Base-by-base conservation (phyloP, 2,888 invertebrate genomes). In the Diarsia brunnea region DNA sequence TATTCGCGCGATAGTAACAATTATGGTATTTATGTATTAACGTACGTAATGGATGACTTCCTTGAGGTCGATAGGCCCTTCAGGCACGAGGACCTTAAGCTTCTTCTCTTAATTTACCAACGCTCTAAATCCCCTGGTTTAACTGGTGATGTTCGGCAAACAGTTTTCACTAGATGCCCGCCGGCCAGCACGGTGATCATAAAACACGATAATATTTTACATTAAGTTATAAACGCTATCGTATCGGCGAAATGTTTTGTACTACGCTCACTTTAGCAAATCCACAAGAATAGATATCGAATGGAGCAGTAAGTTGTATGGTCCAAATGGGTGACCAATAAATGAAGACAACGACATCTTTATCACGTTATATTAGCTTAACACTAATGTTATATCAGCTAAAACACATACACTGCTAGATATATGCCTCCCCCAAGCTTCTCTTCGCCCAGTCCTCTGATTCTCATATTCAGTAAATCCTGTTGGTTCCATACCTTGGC, bases 141-240 rank as follows among this genome's bases (percentile, higher is more conserved):
- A 38, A 16, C 8, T 61, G 10, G 14, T 4, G 53, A 19, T 1
- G 16, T 27, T 19, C 10, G 19, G 10, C 61, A 38, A 21, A 0
- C 14, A 43, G 43, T 63, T 49, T 38, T 49, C 24, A 49, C n/a
- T n/a, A 53, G n/a, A 43, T 19, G 27, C 8, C 4, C 16, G 16
- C n/a, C 14, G n/a, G 27, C 3, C n/a, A 38, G 45, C 24, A 24
- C 63, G 1, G 45, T 16, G n/a, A 77, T 55, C 31, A 66, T 66
- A 66, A 77, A 75, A 66, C 55, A 27, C 43, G 19, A 49, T 69
- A 55, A 75, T 66, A 7, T 75, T 63, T 47, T 21, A 60, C 49
- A 67, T 49, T 16, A 76, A 68, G 51, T 78, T 61, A 53, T 78
- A 69, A 61, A 53, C 24, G 61, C 49, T 76, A 78, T 78, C 76